Percentiles rank a stretch among this genome's conserved stretches.
phyloP scores from a whole-genome alignment of 2,888 invertebrate genomes.

The Cataglyphis livida region DNA sequence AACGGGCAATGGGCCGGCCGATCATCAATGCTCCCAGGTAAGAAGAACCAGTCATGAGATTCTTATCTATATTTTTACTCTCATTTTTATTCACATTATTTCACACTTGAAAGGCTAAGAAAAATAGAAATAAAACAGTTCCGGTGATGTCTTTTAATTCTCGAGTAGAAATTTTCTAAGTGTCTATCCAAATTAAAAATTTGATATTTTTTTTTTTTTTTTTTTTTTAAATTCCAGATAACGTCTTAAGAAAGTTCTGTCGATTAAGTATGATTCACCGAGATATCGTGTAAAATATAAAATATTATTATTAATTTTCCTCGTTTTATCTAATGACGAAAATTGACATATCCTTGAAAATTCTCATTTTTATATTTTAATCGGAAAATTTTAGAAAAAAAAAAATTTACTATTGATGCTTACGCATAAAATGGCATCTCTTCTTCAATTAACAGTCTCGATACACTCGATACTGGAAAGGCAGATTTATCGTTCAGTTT shows the following conservation, averaged over 20 bases:
- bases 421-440: neutral
- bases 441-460: slow-evolving; percentile 15
- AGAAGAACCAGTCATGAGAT: slow-evolving; percentile 25
- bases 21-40: slow-evolving; percentile 85
- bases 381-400: neutral
- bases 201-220: neutral
- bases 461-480: neutral
- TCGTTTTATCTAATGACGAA: neutral
- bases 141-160: neutral
- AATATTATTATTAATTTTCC: neutral
- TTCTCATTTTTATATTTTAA: neutral
- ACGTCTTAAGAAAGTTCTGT: neutral
- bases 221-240: neutral
- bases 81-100: neutral
- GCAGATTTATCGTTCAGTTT: slow-evolving; percentile 22
- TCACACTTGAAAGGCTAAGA: neutral
- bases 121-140: neutral
- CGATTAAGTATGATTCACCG: neutral
- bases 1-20: slow-evolving; percentile 86
- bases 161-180: neutral
- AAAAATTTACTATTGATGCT: neutral
- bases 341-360: neutral
- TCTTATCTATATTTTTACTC: neutral
- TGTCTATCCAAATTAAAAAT: neutral
- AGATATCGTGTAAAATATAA: neutral